Evolutionary conservation across 2,888 invertebrate species (phyloP).

Genomic region (Pterostichus madidus): DNA sequence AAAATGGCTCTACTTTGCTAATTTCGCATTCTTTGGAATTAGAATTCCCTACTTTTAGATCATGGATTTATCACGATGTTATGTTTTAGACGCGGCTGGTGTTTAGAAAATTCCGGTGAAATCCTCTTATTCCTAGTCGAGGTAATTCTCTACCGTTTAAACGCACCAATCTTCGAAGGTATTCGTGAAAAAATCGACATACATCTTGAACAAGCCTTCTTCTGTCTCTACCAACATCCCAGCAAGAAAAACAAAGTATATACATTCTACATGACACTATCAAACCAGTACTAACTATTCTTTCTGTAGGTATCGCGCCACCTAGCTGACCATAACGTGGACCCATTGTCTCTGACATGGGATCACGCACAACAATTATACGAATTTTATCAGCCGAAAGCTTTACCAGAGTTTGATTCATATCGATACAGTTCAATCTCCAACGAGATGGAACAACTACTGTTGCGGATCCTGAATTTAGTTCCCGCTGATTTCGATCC

Average conservation of each 20-base stretch:
- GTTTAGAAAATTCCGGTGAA: conserved; percentile 87
- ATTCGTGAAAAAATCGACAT: conserved; percentile 85
- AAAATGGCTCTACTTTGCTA: too few relatives aligned
- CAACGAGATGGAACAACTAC: conserved; percentile 88
- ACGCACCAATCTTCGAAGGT: conserved; percentile 83
- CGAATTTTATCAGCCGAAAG: conserved; percentile 89
- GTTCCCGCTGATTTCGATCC: conserved; percentile 86
- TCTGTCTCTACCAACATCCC: conserved; percentile 92
- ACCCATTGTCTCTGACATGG: conserved; percentile 86
- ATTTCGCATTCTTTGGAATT: too few relatives aligned
- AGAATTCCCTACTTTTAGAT: too few relatives aligned
- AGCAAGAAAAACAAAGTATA: conserved; percentile 83
- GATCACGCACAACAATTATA: conserved; percentile 86
- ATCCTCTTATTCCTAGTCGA: conserved; percentile 89
- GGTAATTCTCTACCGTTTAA: conserved; percentile 84
- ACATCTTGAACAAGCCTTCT: conserved; percentile 91
- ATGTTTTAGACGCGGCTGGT: conserved; percentile 84
- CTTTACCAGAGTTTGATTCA: conserved; percentile 90
- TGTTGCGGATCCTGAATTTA: conserved; percentile 84
- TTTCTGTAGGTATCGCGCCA: conserved; percentile 78
- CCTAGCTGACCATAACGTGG: conserved; percentile 88
- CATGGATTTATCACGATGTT: too few relatives aligned
- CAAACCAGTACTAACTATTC: not conserved
- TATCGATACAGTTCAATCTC: conserved; percentile 87
- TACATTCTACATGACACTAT: conserved; percentile 36